Evolutionary conservation across 2,797 vertebrate species (phyloP).

Genomic region (Pangasius mekongensis): DNA sequence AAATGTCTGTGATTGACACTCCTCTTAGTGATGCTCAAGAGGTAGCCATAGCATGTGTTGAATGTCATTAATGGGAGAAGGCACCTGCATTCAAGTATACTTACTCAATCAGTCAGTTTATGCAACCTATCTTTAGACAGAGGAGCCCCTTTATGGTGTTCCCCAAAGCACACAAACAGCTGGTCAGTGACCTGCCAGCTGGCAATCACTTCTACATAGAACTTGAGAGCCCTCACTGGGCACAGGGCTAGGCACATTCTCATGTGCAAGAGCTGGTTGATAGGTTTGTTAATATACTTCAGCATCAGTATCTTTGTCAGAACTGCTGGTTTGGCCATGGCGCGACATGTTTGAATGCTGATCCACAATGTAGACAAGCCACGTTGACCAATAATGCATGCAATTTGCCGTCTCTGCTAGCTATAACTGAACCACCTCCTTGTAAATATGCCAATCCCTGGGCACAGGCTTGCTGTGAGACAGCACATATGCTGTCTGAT

Average conservation of each 20-base stretch:
- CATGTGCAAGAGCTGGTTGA: not conserved
- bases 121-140: constrained; percentile 5
- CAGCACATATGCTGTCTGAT: not conserved
- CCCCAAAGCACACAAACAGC: constrained; percentile 5
- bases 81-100: not conserved
- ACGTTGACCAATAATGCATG: not conserved
- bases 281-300: not conserved
- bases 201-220: constrained; percentile 10
- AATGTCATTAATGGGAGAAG: not conserved
- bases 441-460: not conserved
- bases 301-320: not conserved
- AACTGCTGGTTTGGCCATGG: not conserved
- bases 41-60: not conserved
- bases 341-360: not conserved
- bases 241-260: not conserved
- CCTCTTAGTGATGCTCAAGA: not conserved
- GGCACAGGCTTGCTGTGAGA: not conserved
- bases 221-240: not conserved
- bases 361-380: not conserved
- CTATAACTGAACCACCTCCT: not conserved
- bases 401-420: not conserved
- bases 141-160: not conserved
- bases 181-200: constrained; percentile 39
- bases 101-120: not conserved
- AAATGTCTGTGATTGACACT: not conserved